Conservation (phyloP, 2,888 invertebrate species). For the Andrena praecox region DNA sequence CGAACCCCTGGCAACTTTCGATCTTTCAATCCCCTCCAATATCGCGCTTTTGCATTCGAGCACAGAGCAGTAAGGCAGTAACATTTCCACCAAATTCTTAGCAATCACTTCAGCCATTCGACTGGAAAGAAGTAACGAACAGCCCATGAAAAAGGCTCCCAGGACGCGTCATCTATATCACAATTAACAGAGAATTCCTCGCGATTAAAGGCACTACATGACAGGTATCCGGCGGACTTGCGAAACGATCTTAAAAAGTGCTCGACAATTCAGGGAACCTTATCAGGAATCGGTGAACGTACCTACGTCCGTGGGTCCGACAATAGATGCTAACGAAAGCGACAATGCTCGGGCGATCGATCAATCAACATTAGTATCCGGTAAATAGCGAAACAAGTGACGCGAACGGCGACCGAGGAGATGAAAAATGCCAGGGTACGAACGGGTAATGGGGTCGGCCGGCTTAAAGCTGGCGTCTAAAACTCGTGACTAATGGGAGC, state of each 20-base stretch:
- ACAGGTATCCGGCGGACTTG: background rate
- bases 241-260: background rate
- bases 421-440: constrained; percentile 6
- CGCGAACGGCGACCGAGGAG: background rate
- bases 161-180: constrained; percentile 9
- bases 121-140: too few relatives aligned
- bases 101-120: background rate
- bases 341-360: constrained; percentile 29
- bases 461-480: constrained; percentile 14
- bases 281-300: constrained; percentile 38
- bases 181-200: constrained; percentile 23
- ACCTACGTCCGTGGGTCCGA: background rate
- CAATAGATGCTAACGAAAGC: constrained; percentile 54
- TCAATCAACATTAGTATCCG: constrained; percentile 48
- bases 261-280: background rate
- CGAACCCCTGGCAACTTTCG: background rate
- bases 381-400: constrained; percentile 38
- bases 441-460: background rate
- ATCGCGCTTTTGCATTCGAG: background rate
- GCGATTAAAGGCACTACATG: background rate
- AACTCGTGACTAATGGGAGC: constrained; percentile 40
- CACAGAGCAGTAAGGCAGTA: background rate
- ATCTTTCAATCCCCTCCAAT: background rate
- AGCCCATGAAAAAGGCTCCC: background rate
- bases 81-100: background rate